phyloP scores from a whole-genome alignment of 2,888 invertebrate species.

The Cryptocheilus praepositus region DNA sequence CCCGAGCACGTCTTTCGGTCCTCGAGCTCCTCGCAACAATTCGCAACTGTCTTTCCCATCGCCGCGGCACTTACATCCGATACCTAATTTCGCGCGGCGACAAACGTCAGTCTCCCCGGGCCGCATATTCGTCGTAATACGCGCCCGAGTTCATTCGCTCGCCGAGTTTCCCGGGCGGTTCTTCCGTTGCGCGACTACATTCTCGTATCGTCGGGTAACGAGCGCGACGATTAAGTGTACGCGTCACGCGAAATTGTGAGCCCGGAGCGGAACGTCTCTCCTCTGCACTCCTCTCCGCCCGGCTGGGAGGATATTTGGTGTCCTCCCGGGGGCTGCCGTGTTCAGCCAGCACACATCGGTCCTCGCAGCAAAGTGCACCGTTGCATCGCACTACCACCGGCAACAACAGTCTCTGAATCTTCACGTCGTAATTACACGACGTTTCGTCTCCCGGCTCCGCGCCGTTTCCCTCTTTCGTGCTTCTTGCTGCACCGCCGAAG shows the following conservation, averaged over 20 bases:
- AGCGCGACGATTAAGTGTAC: slow-evolving; percentile 51
- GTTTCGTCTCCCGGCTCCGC: slow-evolving; percentile 12
- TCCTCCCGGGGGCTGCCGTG: slow-evolving; percentile 43
- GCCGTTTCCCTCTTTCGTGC: no score
- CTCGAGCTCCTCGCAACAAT: no score
- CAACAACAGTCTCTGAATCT: slow-evolving; percentile 43
- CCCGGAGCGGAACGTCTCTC: neutral
- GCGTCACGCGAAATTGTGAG: slow-evolving; percentile 7
- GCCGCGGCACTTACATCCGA: no score
- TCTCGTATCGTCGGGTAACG: slow-evolving; percentile 45
- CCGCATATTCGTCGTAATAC: no score
- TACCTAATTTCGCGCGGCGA: no score
- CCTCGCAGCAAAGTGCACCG: neutral
- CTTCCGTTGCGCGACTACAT: slow-evolving; percentile 34
- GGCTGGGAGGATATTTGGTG: slow-evolving; percentile 11
- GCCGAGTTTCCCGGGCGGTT: slow-evolving; percentile 29
- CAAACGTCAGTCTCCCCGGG: no score
- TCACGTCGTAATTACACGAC: slow-evolving; percentile 59
- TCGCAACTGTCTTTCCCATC: no score
- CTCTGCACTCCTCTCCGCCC: neutral
- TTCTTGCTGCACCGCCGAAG: no score
- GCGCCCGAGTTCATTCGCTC: no score
- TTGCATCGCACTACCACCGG: no score
- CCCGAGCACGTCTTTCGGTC: no score
- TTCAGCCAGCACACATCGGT: slow-evolving; percentile 33